phyloP scores from a whole-genome alignment of 2,888 invertebrate species.

The Pseudeuparius sepicola region DNA sequence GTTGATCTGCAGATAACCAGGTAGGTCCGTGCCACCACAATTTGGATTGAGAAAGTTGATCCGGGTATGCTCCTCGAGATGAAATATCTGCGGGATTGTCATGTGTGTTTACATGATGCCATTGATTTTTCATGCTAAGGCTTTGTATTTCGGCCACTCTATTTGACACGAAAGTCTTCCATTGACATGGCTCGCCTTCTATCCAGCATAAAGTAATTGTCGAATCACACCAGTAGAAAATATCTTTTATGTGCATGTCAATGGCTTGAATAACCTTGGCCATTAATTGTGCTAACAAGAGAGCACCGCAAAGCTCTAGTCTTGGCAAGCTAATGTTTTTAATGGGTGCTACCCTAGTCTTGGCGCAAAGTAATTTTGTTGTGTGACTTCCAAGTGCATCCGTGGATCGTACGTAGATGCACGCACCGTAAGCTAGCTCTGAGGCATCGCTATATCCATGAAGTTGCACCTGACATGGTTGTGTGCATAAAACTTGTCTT shows the following conservation, averaged over 20 bases:
- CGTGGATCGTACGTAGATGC: slow-evolving; percentile 10
- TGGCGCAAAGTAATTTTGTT: slow-evolving; percentile 15
- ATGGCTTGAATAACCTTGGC: too few relatives aligned
- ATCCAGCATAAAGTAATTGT: slow-evolving; percentile 15
- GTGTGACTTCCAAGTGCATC: slow-evolving; percentile 7
- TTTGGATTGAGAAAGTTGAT: slow-evolving; percentile 10
- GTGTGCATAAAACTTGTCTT: slow-evolving; percentile 7
- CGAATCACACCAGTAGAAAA: slow-evolving; percentile 16
- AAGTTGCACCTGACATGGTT: slow-evolving; percentile 6
- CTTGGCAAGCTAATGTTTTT: slow-evolving; percentile 15
- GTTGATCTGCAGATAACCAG: slow-evolving; percentile 5
- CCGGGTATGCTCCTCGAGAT: slow-evolving; percentile 17
- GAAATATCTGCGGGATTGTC: slow-evolving; percentile 22
- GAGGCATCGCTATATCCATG: slow-evolving; percentile 16
- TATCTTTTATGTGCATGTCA: too few relatives aligned
- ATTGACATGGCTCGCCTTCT: slow-evolving; percentile 7
- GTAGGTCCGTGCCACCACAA: slow-evolving; percentile 15
- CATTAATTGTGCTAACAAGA: too few relatives aligned
- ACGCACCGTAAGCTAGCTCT: slow-evolving; percentile 13
- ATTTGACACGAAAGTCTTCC: slow-evolving; percentile 20
- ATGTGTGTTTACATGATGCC: slow-evolving; percentile 17
- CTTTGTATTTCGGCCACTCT: slow-evolving; percentile 18
- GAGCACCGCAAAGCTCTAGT: slow-evolving; percentile 19
- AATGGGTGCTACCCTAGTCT: slow-evolving; percentile 18
- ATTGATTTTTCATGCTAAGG: slow-evolving; percentile 8